Evolutionary conservation across 2,797 vertebrate species (phyloP), one percentile per base, ranked within the genome.

Genomic region (Xenentodon cancila): DNA sequence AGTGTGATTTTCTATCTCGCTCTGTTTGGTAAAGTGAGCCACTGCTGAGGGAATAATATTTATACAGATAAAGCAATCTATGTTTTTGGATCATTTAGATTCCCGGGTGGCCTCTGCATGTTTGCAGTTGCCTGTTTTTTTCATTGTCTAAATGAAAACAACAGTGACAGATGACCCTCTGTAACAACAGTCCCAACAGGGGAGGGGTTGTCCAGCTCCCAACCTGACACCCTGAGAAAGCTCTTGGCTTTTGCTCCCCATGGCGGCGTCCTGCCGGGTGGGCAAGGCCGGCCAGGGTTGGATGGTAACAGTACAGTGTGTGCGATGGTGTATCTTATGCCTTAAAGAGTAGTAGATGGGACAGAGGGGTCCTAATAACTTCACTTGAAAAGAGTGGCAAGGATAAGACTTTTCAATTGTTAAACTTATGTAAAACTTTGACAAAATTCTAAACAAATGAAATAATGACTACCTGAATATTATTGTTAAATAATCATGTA

Each of bases 221-320:
- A 88, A 91, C 85, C 84, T 27, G 84, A 91, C 86, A 91, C 88
- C 83, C 86, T 91, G 91, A 86, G 88, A 92, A 92, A 88, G 80
- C 37, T 64, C 77, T 52, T 55, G 46, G 47, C 65, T 59, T 43
- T 5, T 61, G 40, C 71, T 75, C 79, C 87, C 81, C 80, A 71
- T 40, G 57, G 78, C 75, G 79, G 56, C 43, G 64, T 64, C 85
- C 77, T 76, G 85, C 78, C 86, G 87, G 68, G 81, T 68, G 73
- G 71, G 70, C 60, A 25, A 72, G 68, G 50, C 51, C 0, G 32
- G 61, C 44, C 1, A 13, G 34, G 20, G 30, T 16, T 72, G 22
- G 54, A 51, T 69, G 62, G 64, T 57, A 42, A 37, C 19, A 44
- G 17, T 57, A 9, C 46, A 45, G 30, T 34, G 20, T 65, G 27